Evolutionary conservation across 2,888 invertebrate species (phyloP).

Genomic region (Tetranychus truncatus): DNA sequence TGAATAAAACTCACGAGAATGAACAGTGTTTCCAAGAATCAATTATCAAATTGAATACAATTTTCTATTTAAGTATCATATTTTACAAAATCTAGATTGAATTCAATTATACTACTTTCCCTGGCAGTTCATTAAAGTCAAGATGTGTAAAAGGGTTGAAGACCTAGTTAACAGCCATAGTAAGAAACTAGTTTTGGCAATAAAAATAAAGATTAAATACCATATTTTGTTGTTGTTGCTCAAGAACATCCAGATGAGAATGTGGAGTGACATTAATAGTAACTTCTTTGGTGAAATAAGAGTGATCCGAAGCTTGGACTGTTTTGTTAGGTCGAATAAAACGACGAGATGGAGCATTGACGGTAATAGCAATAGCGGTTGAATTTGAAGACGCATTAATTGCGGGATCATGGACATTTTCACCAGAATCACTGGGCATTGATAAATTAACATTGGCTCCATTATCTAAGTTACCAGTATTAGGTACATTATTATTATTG

Average conservation of each 20-base stretch:
- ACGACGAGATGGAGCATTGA: not conserved
- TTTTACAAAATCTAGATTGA: too few relatives aligned
- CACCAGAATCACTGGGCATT: not conserved
- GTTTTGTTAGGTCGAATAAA: not conserved
- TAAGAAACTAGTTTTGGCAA: too few relatives aligned
- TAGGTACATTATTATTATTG: too few relatives aligned
- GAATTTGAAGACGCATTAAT: not conserved
- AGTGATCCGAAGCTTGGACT: not conserved
- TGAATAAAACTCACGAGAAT: too few relatives aligned
- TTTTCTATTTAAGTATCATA: too few relatives aligned
- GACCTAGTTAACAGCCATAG: too few relatives aligned
- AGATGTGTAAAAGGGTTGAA: too few relatives aligned
- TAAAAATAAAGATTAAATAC: not conserved
- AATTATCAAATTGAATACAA: too few relatives aligned
- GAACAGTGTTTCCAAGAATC: too few relatives aligned
- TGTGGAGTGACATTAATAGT: not conserved
- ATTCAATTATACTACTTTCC: too few relatives aligned
- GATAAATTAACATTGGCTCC: not conserved
- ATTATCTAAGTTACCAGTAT: too few relatives aligned
- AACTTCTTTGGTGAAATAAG: not conserved
- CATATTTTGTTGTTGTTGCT: constrained; percentile 6
- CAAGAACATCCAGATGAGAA: not conserved
- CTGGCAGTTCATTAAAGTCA: too few relatives aligned
- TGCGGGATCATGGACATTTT: not conserved
- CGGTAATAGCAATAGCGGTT: not conserved